phyloP scores from a whole-genome alignment of 2,113 vertebrate genomes.

The Carassius auratus region DNA sequence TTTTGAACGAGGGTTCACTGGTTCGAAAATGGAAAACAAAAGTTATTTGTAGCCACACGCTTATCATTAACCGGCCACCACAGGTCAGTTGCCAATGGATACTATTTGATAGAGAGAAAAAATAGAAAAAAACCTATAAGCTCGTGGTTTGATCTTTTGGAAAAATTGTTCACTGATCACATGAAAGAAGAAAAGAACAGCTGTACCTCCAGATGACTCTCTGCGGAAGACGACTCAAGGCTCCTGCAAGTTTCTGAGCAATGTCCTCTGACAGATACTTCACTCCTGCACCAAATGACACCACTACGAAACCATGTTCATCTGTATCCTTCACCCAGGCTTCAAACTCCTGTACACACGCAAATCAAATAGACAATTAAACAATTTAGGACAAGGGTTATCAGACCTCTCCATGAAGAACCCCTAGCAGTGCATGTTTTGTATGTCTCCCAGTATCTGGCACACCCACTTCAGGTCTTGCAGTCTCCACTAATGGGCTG shows the following conservation, averaged over 20 bases:
- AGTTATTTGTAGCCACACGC: neutral
- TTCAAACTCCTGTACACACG: constrained; percentile 83
- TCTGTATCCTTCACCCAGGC: constrained; percentile 86
- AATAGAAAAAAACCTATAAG: neutral
- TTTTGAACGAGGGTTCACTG: neutral
- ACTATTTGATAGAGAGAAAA: neutral
- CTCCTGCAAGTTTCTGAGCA: constrained; percentile 88
- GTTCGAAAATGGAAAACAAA: constrained; percentile 1
- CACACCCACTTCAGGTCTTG: too few relatives aligned
- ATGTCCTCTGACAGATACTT: constrained; percentile 96
- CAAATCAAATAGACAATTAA: constrained; percentile 42
- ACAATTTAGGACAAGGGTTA: neutral
- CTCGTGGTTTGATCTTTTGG: neutral
- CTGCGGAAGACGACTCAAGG: constrained; percentile 88
- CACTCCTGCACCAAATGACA: constrained; percentile 96
- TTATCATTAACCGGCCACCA: neutral
- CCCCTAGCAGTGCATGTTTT: too few relatives aligned
- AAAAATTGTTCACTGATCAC: neutral
- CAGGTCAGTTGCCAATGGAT: neutral
- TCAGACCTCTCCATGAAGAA: too few relatives aligned
- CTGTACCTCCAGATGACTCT: constrained; percentile 95
- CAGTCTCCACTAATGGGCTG: too few relatives aligned
- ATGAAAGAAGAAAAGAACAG: neutral
- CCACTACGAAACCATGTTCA: constrained; percentile 91
- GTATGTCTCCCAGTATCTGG: too few relatives aligned